A percentile compares a stretch with the other conserved stretches of the same genome.
phyloP scores from a whole-genome alignment of 2,888 invertebrate genomes.

The Phaedon cochleariae region DNA sequence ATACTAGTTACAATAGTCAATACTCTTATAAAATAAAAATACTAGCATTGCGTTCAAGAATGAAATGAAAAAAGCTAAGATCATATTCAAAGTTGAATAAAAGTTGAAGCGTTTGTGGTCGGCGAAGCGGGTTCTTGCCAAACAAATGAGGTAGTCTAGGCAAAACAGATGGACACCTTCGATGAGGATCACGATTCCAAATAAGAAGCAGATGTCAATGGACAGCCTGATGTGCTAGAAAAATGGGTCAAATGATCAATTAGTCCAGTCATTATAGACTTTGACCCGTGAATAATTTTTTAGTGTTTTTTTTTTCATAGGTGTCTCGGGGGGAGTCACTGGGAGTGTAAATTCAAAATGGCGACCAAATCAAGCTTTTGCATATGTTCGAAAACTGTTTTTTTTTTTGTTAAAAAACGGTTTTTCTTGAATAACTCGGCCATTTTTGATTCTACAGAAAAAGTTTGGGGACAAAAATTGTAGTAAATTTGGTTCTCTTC shows the following conservation, averaged over 20 bases:
- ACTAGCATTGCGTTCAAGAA: not conserved
- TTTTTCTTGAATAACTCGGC: no score
- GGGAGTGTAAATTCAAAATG: no score
- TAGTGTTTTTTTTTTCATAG: no score
- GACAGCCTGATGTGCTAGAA: slow-evolving; percentile 4
- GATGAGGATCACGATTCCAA: slow-evolving; percentile 13
- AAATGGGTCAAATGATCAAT: not conserved
- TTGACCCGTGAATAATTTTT: no score
- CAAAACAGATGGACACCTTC: slow-evolving; percentile 18
- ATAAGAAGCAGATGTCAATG: slow-evolving; percentile 15
- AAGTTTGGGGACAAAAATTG: no score
- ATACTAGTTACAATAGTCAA: not conserved
- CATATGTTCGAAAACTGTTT: no score
- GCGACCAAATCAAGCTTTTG: no score
- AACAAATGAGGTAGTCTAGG: slow-evolving; percentile 17
- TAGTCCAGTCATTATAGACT: no score
- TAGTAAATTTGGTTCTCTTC: no score
- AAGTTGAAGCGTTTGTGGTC: slow-evolving; percentile 6
- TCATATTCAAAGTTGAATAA: not conserved
- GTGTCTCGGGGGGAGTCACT: no score
- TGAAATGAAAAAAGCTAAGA: not conserved
- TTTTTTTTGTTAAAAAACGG: no score
- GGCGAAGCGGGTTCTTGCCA: slow-evolving; percentile 20
- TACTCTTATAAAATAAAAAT: not conserved
- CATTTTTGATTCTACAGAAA: no score